Evolutionary conservation across 1,140 invertebrate species (phyloP), one percentile per base, ranked within the genome.

Genomic region (Drosophila pachea): DNA sequence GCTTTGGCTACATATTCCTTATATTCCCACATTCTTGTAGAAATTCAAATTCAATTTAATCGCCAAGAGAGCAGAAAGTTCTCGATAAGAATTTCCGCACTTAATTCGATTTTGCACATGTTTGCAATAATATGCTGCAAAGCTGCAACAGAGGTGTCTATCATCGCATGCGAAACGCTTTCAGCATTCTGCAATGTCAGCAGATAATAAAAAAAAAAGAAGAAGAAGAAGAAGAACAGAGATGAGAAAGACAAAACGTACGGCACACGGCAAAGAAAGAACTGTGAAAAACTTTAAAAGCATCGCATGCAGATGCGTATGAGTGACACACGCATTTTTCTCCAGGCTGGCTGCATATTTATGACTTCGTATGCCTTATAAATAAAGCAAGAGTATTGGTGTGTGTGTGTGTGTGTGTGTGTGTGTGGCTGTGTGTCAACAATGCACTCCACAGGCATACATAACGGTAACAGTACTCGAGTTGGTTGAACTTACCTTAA

Each of bases 301-400:
- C 32, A 72, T 59, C 45, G 69, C 63, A 68, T 43, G 33, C 40
- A 36, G 4, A 12, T 29, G 62, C 50, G 70, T 60, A 16, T 55
- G 73, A 74, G 62, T 76, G 69, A 84, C 48, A 56, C 60, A 83
- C 66, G 73, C 78, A 83, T 62, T 62, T 73, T 68, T 64, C 58
- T 55, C 49, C 53, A 59, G 73, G 65, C 76, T 54, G 52, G 47
- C 47, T 81, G 63, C 76, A 79, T 84, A 84, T 84, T 79, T 83
- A 83, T 83, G 79, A 79, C 65, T 64, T 58, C 47, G 63, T 77
- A 74, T 64, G 64, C 64, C 73, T 79, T 79, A 86, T 76, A 79
- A 86, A 86, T 86, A 84, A 65, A 22, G 50, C 64, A 76, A 73
- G 22, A 22, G 22, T 22, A 22, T n/a, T n/a, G n/a, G n/a, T 22